Evolutionary conservation across 2,113 vertebrate species (phyloP), one percentile per base, ranked within the genome.

Genomic region (Passerina amoena): DNA sequence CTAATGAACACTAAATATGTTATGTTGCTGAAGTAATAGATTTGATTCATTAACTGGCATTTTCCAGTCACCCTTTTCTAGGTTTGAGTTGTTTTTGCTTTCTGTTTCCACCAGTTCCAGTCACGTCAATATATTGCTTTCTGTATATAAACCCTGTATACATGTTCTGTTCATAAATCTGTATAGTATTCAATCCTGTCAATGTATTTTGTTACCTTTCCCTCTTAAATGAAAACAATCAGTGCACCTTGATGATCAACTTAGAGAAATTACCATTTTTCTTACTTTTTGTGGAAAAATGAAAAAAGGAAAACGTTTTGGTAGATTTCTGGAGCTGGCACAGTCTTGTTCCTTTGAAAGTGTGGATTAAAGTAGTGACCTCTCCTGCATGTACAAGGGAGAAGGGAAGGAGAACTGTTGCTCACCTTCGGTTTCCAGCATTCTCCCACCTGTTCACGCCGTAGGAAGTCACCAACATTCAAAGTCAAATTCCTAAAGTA

Each of bases 321-420:
- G 6, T 27, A 70, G 22, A 63, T 50, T 80, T 83, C 76, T 94
- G 40, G 27, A 44, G 17, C 35, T 92, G 56, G 24, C 15, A 40
- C 11, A 28, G 10, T 63, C 37, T n/a, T 73, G 16, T 61, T 92
- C 35, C 47, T 64, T 30, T 86, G 64, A 81, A 78, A 78, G n/a
- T 50, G 12, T 42, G 28, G 76, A 33, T 78, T 37, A 51, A 53
- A 81, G 35, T 31, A 78, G 72, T 76, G 88, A 96, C 90, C 92
- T 97, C 86, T 93, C 20, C 25, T 71, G 72, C 51, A 71, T 0
- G 2, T 88, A 48, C 76, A 78, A 75, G 44, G 37, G 40, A 93
- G 86, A 92, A 83, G n/a, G n/a, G 82, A 95, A 96, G 92, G 72
- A 94, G 90, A 90, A 73, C 40, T 94, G 60, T 93, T 96, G 90